Conservation (phyloP, 2,888 invertebrate species). For the Tiliacea citrago region DNA sequence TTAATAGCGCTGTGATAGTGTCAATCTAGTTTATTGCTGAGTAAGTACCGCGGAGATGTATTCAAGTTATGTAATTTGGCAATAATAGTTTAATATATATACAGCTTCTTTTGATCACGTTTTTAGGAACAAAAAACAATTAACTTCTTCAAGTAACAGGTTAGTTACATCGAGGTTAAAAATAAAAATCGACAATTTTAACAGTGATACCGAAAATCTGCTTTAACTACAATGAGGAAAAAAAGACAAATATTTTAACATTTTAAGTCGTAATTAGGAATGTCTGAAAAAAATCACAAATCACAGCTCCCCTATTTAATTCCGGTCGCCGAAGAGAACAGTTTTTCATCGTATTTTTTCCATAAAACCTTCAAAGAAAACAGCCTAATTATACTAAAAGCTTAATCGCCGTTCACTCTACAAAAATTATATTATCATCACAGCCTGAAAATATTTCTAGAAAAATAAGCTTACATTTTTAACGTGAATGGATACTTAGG, state of each 20-base stretch:
- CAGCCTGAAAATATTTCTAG: slow-evolving; percentile 32
- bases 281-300: slow-evolving; percentile 20
- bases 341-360: slow-evolving; percentile 59
- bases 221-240: not conserved
- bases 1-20: slow-evolving; percentile 45
- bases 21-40: slow-evolving; percentile 47
- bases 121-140: not conserved
- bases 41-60: not conserved
- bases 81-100: not conserved
- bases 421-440: slow-evolving; percentile 41
- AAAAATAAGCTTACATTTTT: slow-evolving; percentile 27
- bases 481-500: not conserved
- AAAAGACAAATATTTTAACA: not conserved
- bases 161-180: too few species aligned
- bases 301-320: slow-evolving; percentile 9
- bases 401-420: slow-evolving; percentile 60
- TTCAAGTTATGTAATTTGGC: not conserved
- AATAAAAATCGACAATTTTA: not conserved
- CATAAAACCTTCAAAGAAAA: slow-evolving; percentile 66
- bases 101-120: not conserved
- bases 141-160: not conserved
- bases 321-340: slow-evolving; percentile 26
- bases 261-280: slow-evolving; percentile 35
- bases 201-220: not conserved
- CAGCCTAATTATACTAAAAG: slow-evolving; percentile 69